phyloP scores from a whole-genome alignment of 2,888 invertebrate species.

The Cryptops parisi region DNA sequence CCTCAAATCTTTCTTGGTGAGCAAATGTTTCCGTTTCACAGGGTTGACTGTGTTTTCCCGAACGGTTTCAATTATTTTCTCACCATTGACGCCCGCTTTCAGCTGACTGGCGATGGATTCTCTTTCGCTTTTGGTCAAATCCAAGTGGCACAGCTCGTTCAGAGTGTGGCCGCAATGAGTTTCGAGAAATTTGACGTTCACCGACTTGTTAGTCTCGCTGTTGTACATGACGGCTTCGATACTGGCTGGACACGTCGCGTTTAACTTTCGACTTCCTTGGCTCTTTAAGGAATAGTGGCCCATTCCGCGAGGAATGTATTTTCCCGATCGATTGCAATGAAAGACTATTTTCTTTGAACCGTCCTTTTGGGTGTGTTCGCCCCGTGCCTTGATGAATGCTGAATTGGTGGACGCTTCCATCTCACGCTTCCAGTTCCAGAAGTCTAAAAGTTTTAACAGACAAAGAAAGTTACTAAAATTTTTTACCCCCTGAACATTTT shows the following conservation, averaged over 20 bases:
- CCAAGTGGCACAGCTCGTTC: background rate
- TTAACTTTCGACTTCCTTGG: background rate
- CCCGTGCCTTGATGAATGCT: no score
- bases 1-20: background rate
- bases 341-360: no score
- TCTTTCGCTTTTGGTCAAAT: background rate
- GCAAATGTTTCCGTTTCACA: background rate
- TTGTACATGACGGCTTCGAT: background rate
- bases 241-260: slow-evolving; percentile 4
- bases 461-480: no score
- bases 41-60: background rate
- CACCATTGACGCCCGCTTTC: background rate
- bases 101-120: background rate
- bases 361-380: no score
- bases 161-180: slow-evolving; percentile 4
- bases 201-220: background rate
- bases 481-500: no score
- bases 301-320: background rate
- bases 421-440: no score
- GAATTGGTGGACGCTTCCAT: no score
- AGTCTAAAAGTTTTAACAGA: no score
- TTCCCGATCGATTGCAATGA: background rate
- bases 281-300: background rate
- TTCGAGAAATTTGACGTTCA: slow-evolving; percentile 1
- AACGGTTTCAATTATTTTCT: background rate